These are phyloP conservation scores for Homarus americanus DNA, from an alignment of 1,140 invertebrate genomes.

Conservation along the genomic window DNA sequence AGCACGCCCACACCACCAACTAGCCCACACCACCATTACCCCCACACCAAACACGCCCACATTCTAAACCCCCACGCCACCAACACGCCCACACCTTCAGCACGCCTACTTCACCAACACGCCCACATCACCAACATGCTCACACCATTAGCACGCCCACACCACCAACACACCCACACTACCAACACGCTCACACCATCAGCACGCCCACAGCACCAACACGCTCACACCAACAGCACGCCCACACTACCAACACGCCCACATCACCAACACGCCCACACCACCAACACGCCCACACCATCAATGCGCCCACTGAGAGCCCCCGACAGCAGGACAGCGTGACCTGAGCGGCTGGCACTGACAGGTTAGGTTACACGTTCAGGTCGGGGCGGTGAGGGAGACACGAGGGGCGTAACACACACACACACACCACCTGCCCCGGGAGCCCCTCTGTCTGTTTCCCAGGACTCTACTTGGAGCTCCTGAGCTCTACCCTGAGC, in stretches of 20 bases:
- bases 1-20: background rate
- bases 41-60: conserved; percentile 1
- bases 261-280: background rate
- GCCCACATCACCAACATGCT: background rate
- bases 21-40: background rate
- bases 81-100: background rate
- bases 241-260: conserved; percentile 30
- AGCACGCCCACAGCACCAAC: conserved; percentile 19
- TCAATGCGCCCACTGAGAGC: background rate
- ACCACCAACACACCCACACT: background rate
- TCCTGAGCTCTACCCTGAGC: no score
- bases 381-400: background rate
- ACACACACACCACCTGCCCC: background rate
- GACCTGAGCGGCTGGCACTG: conserved; percentile 51
- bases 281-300: conserved; percentile 27
- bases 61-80: background rate
- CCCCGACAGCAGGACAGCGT: conserved; percentile 20
- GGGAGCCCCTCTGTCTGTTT: no score
- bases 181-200: background rate
- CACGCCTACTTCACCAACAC: background rate
- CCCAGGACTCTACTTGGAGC: no score
- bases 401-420: conserved; percentile 39
- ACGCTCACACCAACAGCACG: conserved; percentile 1
- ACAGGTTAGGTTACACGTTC: conserved; percentile 56
- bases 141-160: background rate